Percentiles rank a stretch among this genome's conserved stretches.
Evolutionary conservation across 2,888 invertebrate genomes (phyloP).

Genomic region (Cremastinae sp.): DNA sequence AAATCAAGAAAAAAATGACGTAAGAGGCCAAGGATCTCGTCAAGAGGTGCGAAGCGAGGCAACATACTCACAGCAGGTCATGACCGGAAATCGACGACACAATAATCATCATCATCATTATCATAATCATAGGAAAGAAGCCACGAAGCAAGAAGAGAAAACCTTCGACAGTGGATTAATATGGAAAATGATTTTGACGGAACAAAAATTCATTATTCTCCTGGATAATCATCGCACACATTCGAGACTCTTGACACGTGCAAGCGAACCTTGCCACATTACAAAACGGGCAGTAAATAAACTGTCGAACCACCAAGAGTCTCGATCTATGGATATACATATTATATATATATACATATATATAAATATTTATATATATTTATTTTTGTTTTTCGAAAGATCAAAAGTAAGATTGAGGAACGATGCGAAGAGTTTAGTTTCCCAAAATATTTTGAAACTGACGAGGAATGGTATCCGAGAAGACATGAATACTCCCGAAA

Average conservation of each 20-base stretch:
- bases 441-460: neutral
- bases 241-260: conserved; percentile 11
- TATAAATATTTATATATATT: too few relatives aligned
- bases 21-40: conserved; percentile 43
- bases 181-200: conserved; percentile 29
- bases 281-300: neutral
- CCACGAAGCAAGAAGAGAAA: neutral
- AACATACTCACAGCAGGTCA: conserved; percentile 74
- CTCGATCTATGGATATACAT: too few relatives aligned
- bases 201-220: conserved; percentile 19
- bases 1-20: neutral
- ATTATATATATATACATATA: too few relatives aligned
- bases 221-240: conserved; percentile 36
- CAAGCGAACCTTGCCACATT: neutral
- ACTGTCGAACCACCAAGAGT: neutral
- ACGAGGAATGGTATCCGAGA: neutral
- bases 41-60: conserved; percentile 71
- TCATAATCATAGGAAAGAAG: conserved; percentile 34
- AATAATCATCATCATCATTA: conserved; percentile 64
- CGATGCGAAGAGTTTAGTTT: neutral
- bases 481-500: neutral
- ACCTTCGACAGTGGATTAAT: neutral
- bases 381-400: too few relatives aligned
- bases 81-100: conserved; percentile 73
- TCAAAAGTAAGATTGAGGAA: neutral